A percentile compares a stretch with the other conserved stretches of the same genome.
Conservation (phyloP, 2,888 invertebrate genomes). For the Branchinecta sandiegonensis region DNA sequence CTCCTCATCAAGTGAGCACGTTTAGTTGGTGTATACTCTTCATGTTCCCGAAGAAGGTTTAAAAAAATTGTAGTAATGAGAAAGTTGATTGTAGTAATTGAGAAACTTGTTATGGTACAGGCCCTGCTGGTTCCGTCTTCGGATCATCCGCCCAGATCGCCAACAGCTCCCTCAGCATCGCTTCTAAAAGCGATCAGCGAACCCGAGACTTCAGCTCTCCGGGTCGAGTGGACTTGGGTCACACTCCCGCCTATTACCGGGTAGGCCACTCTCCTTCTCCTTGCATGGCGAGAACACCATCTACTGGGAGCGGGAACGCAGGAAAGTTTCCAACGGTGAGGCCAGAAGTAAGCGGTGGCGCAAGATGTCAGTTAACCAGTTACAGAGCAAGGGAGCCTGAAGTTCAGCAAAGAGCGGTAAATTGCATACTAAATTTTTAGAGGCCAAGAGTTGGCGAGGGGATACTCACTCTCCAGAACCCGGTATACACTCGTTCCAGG, state of each 20-base stretch:
- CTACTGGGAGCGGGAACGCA: background rate
- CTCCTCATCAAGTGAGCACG: constrained; percentile 90
- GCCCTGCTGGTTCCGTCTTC: background rate
- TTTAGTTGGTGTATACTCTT: constrained; percentile 34
- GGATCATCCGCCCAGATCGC: background rate
- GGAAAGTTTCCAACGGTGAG: too few species aligned
- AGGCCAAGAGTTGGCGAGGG: too few species aligned
- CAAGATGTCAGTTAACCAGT: background rate
- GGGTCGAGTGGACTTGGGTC: constrained; percentile 1
- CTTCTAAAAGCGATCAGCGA: background rate
- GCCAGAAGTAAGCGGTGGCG: background rate
- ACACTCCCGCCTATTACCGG: background rate
- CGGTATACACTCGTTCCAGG: too few species aligned
- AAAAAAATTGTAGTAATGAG: too few species aligned
- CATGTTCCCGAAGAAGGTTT: too few species aligned
- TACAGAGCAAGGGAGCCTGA: background rate
- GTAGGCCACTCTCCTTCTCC: background rate
- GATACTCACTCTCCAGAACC: too few species aligned
- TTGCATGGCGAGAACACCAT: constrained; percentile 14
- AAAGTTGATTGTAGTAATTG: too few species aligned
- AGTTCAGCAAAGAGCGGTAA: background rate
- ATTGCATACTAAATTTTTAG: too few species aligned
- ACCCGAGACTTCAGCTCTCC: background rate
- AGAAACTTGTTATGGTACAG: too few species aligned
- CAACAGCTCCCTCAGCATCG: constrained; percentile 2